A percentile compares a stretch with the other conserved stretches of the same genome.
phyloP scores from a whole-genome alignment of 1,140 invertebrate genomes.

The Cylas formicarius region DNA sequence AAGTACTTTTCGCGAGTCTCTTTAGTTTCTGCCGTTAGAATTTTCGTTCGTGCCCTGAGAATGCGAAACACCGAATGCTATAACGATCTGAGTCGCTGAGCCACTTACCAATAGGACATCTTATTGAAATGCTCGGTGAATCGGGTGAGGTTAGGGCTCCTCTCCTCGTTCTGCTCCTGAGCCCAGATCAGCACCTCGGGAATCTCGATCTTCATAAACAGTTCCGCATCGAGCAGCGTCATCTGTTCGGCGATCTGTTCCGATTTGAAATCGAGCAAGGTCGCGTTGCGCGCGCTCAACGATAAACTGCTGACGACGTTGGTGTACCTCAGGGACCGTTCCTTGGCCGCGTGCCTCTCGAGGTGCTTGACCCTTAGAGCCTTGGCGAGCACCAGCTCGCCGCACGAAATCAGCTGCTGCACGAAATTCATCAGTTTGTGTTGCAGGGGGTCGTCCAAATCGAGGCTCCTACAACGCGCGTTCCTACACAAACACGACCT shows the following conservation, averaged over 20 bases:
- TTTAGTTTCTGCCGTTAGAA: constrained; percentile 73
- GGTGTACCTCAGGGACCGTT: constrained; percentile 19
- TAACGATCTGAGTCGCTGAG: neutral
- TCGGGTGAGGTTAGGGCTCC: constrained; percentile 89
- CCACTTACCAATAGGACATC: constrained; percentile 89
- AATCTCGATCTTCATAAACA: constrained; percentile 95
- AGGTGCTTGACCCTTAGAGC: constrained; percentile 82
- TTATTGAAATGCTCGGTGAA: constrained; percentile 99
- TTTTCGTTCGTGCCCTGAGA: constrained; percentile 66
- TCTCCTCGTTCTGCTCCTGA: constrained; percentile 92
- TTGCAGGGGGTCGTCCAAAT: constrained; percentile 68
- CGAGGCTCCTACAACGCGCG: constrained; percentile 65
- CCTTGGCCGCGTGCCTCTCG: constrained; percentile 72
- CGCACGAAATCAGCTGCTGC: constrained; percentile 77
- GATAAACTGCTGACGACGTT: constrained; percentile 29
- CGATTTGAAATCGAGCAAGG: constrained; percentile 87
- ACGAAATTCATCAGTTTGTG: constrained; percentile 84
- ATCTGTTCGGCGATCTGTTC: constrained; percentile 94
- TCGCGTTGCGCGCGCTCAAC: constrained; percentile 51
- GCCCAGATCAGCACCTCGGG: constrained; percentile 96
- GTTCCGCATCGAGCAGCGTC: constrained; percentile 90
- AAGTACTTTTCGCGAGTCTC: constrained; percentile 95
- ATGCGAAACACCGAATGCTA: constrained; percentile 3
- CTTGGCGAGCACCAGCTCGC: constrained; percentile 83
- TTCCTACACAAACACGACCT: too few relatives aligned